Evolutionary conservation across 2,113 vertebrate species (phyloP), one percentile per base, ranked within the genome.

Genomic region (Eclectus roratus): DNA sequence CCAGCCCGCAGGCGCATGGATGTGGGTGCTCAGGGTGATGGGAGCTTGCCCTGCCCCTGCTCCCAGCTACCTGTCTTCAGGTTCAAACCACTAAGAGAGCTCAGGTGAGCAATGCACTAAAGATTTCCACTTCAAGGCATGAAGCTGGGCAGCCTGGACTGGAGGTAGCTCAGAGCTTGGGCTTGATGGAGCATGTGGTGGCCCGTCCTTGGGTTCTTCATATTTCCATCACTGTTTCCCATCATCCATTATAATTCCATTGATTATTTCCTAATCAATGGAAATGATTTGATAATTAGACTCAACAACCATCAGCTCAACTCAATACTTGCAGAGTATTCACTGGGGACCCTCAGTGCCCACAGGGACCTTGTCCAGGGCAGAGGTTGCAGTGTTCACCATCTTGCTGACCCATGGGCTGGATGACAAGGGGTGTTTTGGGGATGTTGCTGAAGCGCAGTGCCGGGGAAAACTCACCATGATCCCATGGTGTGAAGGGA

Each of bases 1-100:
- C 65, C 5, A 0, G 37, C 14, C 17, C 2, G 0, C 3, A 7
- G 52, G 46, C 10, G 11, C 35, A 2, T 4, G 7, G 53, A 27
- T 3, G 4, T 2, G 10, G 60, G 50, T 2, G 16, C 87, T 63
- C 9, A 1, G 72, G 72, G 64, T 2, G 9, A 37, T 5, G 61
- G 25, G 5, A 25, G 24, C 47, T 56, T n/a, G n/a, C 50, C 49
- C 70, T 85, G 72, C 18, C 71, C 58, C 24, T 44, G 77, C 90
- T 50, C 72, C 41, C 0, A 56, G 61, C n/a, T 28, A 5, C 31
- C 43, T 13, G 18, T 5, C 77, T 50, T 21, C 85, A 10, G 58
- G 6, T 29, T 47, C 46, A 21, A 8, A 88, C 68, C 89, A 47
- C 83, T 73, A 2, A 28, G 29, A 50, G 9, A 65, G 86, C 89